Evolutionary conservation across 2,113 vertebrate species (phyloP).

Genomic region (Phylloscopus trochilus): DNA sequence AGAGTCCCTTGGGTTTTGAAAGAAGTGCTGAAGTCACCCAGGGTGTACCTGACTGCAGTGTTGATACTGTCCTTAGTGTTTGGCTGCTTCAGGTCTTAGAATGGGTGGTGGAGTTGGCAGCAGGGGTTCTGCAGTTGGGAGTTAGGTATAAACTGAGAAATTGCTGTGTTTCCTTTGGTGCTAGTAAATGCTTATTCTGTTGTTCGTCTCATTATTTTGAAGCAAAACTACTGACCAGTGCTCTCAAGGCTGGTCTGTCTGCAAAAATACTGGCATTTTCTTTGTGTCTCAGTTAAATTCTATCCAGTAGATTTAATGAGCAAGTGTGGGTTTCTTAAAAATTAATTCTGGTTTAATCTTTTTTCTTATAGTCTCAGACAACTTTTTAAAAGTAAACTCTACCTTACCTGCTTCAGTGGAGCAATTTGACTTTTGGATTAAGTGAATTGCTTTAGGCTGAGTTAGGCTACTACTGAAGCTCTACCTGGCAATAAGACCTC

Average conservation of each 20-base stretch:
- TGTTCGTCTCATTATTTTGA: fast-evolving
- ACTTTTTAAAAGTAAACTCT: not conserved
- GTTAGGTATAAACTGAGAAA: not conserved
- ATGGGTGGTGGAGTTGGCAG: not conserved
- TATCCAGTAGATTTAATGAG: not conserved
- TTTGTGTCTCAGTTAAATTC: not conserved
- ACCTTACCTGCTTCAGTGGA: not conserved
- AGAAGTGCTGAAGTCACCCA: not conserved
- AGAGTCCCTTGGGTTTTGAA: not conserved
- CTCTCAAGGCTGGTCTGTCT: not conserved
- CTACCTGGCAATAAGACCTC: not conserved
- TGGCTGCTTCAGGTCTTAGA: not conserved
- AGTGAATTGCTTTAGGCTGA: not conserved
- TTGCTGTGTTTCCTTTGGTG: not conserved
- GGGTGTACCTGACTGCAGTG: not conserved
- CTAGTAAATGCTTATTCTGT: not conserved
- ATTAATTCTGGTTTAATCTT: not conserved
- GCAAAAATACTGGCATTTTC: not conserved
- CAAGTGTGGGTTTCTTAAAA: not conserved
- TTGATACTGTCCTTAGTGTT: not conserved
- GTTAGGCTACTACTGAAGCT: not conserved
- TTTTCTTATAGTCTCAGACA: not conserved
- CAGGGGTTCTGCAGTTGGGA: not conserved
- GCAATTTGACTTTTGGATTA: not conserved
- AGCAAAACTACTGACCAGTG: not conserved